Conservation (phyloP, 53 echinoderm and acorn worm genomes). For the Stichopus horrens region DNA sequence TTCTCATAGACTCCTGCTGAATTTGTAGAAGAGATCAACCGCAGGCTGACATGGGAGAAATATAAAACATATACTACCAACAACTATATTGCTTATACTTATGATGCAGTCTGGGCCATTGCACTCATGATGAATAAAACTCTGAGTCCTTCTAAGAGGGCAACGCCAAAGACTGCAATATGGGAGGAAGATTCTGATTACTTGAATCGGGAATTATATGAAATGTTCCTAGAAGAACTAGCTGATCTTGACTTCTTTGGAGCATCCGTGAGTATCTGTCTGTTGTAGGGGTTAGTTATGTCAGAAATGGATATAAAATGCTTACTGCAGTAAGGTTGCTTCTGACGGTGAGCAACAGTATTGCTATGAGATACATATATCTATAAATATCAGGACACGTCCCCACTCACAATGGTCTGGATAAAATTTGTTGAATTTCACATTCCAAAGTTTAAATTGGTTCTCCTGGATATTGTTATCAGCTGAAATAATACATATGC, state of each 20-base stretch:
- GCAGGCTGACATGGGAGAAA: background rate
- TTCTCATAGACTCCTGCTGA: background rate
- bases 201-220: background rate
- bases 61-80: background rate
- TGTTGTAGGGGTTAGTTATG: background rate
- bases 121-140: conserved; percentile 4
- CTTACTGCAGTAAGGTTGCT: too few species aligned
- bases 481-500: too few species aligned
- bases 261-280: conserved; percentile 3
- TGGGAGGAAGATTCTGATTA: background rate
- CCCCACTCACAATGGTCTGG: too few species aligned
- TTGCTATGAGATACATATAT: too few species aligned
- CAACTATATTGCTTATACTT: conserved; percentile 16
- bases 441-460: too few species aligned
- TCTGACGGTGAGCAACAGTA: too few species aligned
- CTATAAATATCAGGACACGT: too few species aligned
- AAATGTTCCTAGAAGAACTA: background rate
- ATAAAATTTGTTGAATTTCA: too few species aligned
- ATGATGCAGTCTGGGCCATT: conserved; percentile 2
- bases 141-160: background rate
- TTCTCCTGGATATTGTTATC: too few species aligned
- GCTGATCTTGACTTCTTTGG: conserved; percentile 10
- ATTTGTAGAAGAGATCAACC: background rate
- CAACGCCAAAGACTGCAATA: background rate
- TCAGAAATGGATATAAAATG: too few species aligned